These are phyloP conservation scores for Periplaneta americana DNA, from an alignment of 1,140 invertebrate genomes.

Conservation along the genomic window DNA sequence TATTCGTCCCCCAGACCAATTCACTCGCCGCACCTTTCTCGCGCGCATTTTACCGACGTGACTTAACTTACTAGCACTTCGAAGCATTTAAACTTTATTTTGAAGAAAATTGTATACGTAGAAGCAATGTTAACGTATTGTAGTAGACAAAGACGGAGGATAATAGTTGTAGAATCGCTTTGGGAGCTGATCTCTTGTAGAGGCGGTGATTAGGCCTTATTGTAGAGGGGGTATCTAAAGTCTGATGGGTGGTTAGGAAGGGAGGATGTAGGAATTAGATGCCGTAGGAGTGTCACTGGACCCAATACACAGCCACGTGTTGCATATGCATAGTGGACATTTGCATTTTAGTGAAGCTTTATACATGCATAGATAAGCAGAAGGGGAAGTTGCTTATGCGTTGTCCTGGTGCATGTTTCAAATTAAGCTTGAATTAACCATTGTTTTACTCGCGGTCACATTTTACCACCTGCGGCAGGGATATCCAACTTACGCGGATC, in stretches of 20 bases:
- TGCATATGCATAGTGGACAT: background rate
- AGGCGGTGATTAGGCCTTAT: background rate
- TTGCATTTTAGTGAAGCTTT: background rate
- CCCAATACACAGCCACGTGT: background rate
- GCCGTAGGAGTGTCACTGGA: background rate
- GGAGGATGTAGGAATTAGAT: too few relatives aligned
- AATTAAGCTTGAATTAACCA: background rate
- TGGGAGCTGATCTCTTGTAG: too few relatives aligned
- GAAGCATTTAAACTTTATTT: too few relatives aligned
- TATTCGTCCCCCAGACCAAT: too few relatives aligned
- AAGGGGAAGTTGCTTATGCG: background rate
- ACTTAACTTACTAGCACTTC: too few relatives aligned
- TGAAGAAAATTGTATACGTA: too few relatives aligned
- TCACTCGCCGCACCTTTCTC: too few relatives aligned
- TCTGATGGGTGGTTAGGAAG: too few relatives aligned
- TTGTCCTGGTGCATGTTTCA: background rate
- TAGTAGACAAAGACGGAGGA: too few relatives aligned
- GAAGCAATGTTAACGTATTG: too few relatives aligned
- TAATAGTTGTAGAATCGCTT: too few relatives aligned
- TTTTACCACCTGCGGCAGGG: background rate
- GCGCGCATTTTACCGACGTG: too few relatives aligned
- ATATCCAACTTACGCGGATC: background rate
- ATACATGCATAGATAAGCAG: background rate
- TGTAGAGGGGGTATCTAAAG: background rate
- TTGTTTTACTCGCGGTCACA: background rate